Evolutionary conservation across 2,888 invertebrate genomes (phyloP).

Genomic region (Drosophila stalkeri): DNA sequence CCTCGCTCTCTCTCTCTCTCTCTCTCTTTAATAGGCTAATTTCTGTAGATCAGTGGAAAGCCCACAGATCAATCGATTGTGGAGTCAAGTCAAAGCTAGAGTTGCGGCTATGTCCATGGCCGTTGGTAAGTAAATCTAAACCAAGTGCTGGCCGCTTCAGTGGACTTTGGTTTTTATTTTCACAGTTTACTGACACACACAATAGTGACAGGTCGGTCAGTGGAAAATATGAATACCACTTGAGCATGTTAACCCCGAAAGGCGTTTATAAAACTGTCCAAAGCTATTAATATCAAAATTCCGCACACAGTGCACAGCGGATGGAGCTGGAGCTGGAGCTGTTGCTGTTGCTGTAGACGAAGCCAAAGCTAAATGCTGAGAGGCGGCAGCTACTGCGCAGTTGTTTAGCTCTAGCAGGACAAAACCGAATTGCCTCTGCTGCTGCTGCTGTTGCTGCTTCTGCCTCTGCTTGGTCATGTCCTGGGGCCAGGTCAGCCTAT

Average conservation of each 20-base stretch:
- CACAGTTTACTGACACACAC: slow-evolving; percentile 63
- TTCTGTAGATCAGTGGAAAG: not conserved
- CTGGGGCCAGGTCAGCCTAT: slow-evolving; percentile 65
- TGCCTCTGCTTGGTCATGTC: slow-evolving; percentile 22
- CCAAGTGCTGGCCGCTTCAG: slow-evolving; percentile 23
- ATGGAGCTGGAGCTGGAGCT: not conserved
- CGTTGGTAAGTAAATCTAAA: slow-evolving; percentile 27
- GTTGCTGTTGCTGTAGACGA: not conserved
- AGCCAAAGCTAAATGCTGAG: slow-evolving; percentile 4
- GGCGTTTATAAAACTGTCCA: slow-evolving; percentile 82
- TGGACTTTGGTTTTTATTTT: slow-evolving; percentile 19
- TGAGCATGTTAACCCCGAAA: slow-evolving; percentile 81
- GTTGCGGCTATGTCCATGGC: slow-evolving; percentile 9
- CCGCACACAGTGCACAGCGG: slow-evolving; percentile 55
- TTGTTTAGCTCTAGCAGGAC: slow-evolving; percentile 56
- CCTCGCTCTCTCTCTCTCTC: not conserved
- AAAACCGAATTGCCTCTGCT: slow-evolving; percentile 24
- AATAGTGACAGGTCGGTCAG: slow-evolving; percentile 81
- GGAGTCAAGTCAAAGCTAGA: slow-evolving; percentile 19
- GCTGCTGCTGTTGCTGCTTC: not conserved
- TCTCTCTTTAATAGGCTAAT: too few relatives aligned
- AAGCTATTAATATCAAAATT: slow-evolving; percentile 82
- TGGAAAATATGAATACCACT: slow-evolving; percentile 82
- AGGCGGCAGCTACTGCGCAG: slow-evolving; percentile 59
- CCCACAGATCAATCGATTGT: slow-evolving; percentile 22